Base-by-base conservation (phyloP, 2,888 invertebrate genomes). In the Autographa gamma region DNA sequence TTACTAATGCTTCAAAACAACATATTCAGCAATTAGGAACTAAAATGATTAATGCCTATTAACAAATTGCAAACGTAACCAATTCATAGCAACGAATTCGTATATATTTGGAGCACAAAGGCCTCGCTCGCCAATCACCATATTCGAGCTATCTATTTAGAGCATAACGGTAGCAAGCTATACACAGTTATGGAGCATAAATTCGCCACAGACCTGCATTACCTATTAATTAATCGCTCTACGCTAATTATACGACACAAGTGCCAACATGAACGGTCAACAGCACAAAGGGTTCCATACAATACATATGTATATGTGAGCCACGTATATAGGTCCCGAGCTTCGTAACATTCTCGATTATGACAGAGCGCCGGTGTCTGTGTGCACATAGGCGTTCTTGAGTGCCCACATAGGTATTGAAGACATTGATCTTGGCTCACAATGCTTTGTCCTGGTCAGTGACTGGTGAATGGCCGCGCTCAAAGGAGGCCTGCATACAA, bases 141-240 rank as follows among this genome's bases (percentile, higher is more conserved):
- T 84, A 80, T 83, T 83, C 79, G 66, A 81, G 78, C 76, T 77
- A 77, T 81, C 81, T 79, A 74, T 77, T 76, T 71, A 80, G 73
- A 73, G 69, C 77, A 74, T 70, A 73, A 70, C 74, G 63, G 60
- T 63, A 59, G 62, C 54, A 59, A 59, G 60, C 80, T 74, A 78
- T 79, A 84, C 76, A 79, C 77, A 82, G 77, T 71, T 81, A 82
- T 79, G 73, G 25, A 69, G 78, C 84, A 86, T 88, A 86, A 89
- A 89, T 88, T 89, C 81, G 87, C 86, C 85, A 88, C 88, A 89
- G 86, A 87, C 87, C 83, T 86, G 86, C 86, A 91, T 91, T 92
- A 91, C 90, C 93, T 90, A 93, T 94, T 94, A 94, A 95, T 95
- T 94, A 93, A 94, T 93, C 88, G 93, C 84, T 91, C 85, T 86